Conservation (phyloP, 1,140 invertebrate genomes). For the Brachionus paranguensis region DNA sequence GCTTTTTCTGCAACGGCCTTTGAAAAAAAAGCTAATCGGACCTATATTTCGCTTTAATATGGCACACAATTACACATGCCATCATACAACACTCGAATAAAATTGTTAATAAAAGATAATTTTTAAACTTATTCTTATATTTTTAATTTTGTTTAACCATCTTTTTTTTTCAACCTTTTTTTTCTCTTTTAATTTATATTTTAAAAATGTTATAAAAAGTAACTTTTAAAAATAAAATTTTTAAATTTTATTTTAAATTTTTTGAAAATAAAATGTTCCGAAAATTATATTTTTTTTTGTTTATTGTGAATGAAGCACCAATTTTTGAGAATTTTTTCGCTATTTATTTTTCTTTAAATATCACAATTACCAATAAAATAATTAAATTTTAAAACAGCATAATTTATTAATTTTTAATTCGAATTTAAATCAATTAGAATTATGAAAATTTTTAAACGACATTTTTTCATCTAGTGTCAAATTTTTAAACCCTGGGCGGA, state of each 20-base stretch:
- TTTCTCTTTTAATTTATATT: neutral
- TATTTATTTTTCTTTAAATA: too few species aligned
- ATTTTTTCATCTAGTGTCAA: too few species aligned
- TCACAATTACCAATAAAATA: too few species aligned
- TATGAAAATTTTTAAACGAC: too few species aligned
- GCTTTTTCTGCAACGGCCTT: neutral
- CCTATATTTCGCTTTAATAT: neutral
- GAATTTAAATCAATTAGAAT: too few species aligned
- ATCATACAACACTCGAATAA: neutral
- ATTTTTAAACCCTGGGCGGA: too few species aligned
- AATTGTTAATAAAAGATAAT: neutral
- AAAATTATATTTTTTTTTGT: neutral
- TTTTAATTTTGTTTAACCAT: neutral
- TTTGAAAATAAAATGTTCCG: neutral
- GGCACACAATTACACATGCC: neutral
- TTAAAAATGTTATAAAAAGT: neutral
- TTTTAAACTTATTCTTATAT: neutral
- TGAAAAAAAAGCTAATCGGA: neutral
- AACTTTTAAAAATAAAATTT: neutral
- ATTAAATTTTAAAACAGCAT: too few species aligned
- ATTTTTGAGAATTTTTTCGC: too few species aligned
- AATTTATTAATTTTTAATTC: too few species aligned
- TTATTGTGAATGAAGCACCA: neutral
- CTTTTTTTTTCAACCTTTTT: neutral
- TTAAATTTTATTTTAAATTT: neutral